Conservation (phyloP, 2,888 invertebrate species). For the Nowickia ferox region DNA sequence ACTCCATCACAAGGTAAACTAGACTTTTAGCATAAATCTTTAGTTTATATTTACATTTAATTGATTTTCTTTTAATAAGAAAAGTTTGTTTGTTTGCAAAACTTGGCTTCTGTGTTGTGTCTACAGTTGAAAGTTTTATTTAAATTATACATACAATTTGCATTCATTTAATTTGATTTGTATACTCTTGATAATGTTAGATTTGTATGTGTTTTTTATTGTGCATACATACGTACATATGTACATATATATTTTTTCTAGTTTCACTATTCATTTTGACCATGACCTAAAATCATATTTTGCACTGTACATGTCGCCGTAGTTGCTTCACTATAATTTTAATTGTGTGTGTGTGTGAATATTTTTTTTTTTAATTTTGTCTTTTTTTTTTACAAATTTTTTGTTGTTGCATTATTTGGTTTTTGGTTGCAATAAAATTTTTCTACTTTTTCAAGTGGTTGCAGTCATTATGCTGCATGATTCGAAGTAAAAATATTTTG, state of each 20-base stretch:
- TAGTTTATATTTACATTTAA: constrained; percentile 3
- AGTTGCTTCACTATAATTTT: constrained; percentile 1
- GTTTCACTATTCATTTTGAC: constrained; percentile 58
- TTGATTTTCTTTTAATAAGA: constrained; percentile 2
- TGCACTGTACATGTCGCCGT: constrained; percentile 13
- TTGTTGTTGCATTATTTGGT: constrained; percentile 14
- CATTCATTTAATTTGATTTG: constrained; percentile 60
- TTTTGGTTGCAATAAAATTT: constrained; percentile 17
- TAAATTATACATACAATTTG: constrained; percentile 69
- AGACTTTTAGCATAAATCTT: constrained; percentile 1
- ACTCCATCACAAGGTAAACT: background rate
- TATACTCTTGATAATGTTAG: constrained; percentile 1
- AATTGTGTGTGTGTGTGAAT: constrained; percentile 2
- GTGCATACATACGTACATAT: background rate
- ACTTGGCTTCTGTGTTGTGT: constrained; percentile 20
- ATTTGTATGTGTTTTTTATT: constrained; percentile 20
- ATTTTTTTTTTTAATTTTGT: background rate
- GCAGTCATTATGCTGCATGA: constrained; percentile 47
- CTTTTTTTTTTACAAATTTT: constrained; percentile 15
- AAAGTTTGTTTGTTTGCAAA: background rate
- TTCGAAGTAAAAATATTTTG: background rate
- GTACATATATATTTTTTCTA: constrained; percentile 6
- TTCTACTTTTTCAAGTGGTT: constrained; percentile 40
- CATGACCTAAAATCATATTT: constrained; percentile 68
- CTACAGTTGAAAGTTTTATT: constrained; percentile 40